Evolutionary conservation across 2,888 invertebrate genomes (phyloP).

Genomic region (Ophioninae sp.): DNA sequence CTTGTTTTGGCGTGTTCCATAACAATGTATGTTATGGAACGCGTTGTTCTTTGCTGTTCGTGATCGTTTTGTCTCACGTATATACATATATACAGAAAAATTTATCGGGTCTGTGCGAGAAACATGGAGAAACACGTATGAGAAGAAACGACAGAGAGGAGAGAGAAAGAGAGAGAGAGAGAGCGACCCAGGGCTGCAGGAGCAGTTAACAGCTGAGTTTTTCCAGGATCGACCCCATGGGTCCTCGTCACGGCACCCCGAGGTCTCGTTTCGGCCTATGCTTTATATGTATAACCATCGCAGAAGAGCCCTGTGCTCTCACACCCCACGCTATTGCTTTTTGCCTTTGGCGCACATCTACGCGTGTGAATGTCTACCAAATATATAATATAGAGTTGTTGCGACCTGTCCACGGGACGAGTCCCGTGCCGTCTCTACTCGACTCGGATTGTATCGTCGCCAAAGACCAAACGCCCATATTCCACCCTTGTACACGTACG

Average conservation of each 20-base stretch:
- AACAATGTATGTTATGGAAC: not conserved
- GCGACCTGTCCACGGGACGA: conserved; percentile 47
- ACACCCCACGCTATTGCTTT: conserved; percentile 62
- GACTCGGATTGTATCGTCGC: conserved; percentile 53
- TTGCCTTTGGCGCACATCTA: conserved; percentile 55
- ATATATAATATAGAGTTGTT: not conserved
- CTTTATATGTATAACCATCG: conserved; percentile 75
- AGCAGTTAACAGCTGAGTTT: conserved; percentile 78
- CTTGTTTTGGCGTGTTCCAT: not conserved
- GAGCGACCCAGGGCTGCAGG: conserved; percentile 65
- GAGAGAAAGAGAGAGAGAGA: not conserved
- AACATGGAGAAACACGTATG: conserved; percentile 44
- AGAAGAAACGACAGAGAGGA: conserved; percentile 5
- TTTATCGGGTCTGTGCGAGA: not conserved
- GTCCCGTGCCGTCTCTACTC: conserved; percentile 51
- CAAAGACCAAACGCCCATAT: conserved; percentile 4
- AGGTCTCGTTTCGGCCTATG: conserved; percentile 78
- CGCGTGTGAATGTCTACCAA: not conserved
- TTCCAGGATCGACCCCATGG: conserved; percentile 78
- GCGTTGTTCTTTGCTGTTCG: conserved; percentile 3
- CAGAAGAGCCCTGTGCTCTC: conserved; percentile 60
- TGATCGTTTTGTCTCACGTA: conserved; percentile 5
- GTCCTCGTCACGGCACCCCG: conserved; percentile 76
- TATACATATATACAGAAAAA: not conserved
- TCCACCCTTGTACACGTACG: not conserved